A percentile compares a stretch with the other conserved stretches of the same genome.
Evolutionary conservation across 2,888 invertebrate species (phyloP).

Genomic region (Pyrocoelia pectoralis): DNA sequence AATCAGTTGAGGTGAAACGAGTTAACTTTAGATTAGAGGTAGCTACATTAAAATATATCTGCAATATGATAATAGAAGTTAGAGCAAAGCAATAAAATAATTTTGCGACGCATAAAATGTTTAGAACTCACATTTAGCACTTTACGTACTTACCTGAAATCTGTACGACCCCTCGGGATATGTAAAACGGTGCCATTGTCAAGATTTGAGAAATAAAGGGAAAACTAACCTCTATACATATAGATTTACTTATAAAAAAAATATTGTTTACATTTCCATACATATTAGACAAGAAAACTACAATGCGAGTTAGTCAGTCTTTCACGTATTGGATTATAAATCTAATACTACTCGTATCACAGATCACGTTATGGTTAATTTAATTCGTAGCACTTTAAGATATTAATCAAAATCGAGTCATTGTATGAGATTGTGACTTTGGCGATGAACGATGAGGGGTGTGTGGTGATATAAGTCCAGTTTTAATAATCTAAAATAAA

Average conservation of each 20-base stretch:
- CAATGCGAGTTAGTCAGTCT: not conserved
- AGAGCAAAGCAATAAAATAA: too few relatives aligned
- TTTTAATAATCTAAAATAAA: constrained; percentile 17
- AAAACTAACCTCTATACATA: not conserved
- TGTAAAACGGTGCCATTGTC: not conserved
- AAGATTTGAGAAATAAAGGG: too few relatives aligned
- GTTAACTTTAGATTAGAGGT: too few relatives aligned
- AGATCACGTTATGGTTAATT: not conserved
- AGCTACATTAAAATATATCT: too few relatives aligned
- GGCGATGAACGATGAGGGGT: constrained; percentile 6
- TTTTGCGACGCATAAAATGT: too few relatives aligned
- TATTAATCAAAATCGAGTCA: constrained; percentile 25
- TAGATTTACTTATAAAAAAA: constrained; percentile 9
- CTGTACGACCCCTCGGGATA: too few relatives aligned
- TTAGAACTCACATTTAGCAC: too few relatives aligned
- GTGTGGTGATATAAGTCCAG: constrained; percentile 1
- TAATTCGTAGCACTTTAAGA: constrained; percentile 6
- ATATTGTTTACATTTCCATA: constrained; percentile 1
- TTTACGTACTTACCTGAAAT: too few relatives aligned
- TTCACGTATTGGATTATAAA: not conserved
- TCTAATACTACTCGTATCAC: constrained; percentile 1
- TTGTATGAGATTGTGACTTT: constrained; percentile 13
- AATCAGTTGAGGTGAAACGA: too few relatives aligned
- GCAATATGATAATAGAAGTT: too few relatives aligned
- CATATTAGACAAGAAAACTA: not conserved